Percentiles rank a stretch among this genome's conserved stretches.
phyloP scores from a whole-genome alignment of 2,113 vertebrate species.

The Rhinopomastus cyanomelas region DNA sequence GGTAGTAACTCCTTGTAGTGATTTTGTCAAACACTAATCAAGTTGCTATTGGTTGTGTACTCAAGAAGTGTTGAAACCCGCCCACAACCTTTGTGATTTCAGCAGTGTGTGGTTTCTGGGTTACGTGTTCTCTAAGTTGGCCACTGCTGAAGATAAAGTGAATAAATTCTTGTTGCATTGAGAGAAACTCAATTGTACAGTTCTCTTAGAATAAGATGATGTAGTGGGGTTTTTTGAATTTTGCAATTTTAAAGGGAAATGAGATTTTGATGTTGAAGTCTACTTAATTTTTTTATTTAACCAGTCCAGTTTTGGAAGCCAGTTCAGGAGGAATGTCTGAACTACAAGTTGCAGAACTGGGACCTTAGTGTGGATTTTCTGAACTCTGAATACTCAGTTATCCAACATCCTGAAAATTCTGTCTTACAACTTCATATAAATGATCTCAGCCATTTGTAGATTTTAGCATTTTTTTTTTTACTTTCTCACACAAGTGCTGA shows the following conservation, averaged over 20 bases:
- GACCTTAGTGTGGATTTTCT: background rate
- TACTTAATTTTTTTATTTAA: background rate
- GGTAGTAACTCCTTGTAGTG: constrained; percentile 76
- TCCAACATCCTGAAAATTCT: background rate
- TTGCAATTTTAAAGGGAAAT: background rate
- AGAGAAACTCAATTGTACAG: background rate
- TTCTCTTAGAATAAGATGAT: background rate
- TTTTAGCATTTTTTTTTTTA: background rate
- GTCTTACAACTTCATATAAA: background rate
- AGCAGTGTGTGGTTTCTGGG: background rate
- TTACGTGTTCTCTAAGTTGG: background rate
- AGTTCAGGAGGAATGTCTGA: background rate
- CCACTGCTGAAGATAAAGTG: background rate
- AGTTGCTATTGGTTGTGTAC: constrained; percentile 79
- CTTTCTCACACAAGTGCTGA: background rate
- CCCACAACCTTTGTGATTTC: constrained; percentile 34
- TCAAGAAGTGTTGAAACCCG: constrained; percentile 76
- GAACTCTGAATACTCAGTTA: background rate
- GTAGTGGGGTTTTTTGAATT: background rate
- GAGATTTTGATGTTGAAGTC: background rate
- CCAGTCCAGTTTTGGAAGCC: background rate
- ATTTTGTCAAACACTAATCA: constrained; percentile 80
- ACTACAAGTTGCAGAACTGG: background rate
- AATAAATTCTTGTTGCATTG: background rate
- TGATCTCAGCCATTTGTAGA: background rate